phyloP scores from a whole-genome alignment of 1,140 invertebrate genomes.

The Caerostris extrusa region DNA sequence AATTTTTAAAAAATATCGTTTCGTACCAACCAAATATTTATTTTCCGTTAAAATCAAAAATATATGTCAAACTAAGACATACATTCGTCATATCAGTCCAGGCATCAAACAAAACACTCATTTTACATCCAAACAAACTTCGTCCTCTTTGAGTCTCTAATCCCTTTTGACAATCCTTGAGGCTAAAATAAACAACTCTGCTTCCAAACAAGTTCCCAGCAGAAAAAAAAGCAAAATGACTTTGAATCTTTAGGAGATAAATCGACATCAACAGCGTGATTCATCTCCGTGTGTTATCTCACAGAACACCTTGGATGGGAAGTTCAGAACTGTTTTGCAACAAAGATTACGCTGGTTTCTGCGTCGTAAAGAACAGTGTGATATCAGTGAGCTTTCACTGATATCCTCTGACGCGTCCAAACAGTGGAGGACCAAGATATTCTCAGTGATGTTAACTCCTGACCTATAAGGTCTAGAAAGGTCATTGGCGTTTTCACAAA shows the following conservation, averaged over 20 bases:
- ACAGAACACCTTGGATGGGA: conserved; percentile 12
- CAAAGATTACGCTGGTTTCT: neutral
- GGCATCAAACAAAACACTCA: too few relatives aligned
- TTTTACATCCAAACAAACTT: neutral
- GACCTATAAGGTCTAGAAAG: too few relatives aligned
- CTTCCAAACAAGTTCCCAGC: neutral
- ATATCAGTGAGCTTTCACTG: neutral
- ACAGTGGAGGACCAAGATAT: neutral
- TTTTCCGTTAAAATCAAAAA: too few relatives aligned
- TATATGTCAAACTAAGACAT: too few relatives aligned
- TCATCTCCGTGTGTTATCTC: neutral
- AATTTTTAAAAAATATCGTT: too few relatives aligned
- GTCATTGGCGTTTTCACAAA: too few relatives aligned
- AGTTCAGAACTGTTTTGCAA: neutral
- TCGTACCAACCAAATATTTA: too few relatives aligned
- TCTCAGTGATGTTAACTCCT: neutral
- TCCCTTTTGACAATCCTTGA: neutral
- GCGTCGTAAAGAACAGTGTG: neutral
- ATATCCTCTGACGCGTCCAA: neutral
- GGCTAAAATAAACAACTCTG: neutral
- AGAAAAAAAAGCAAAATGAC: neutral
- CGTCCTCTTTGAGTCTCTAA: neutral
- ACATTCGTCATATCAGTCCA: too few relatives aligned
- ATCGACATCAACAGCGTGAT: conserved; percentile 9
- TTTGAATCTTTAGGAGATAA: neutral